These are phyloP conservation scores for Cirrhinus molitorella DNA, from an alignment of 2,797 vertebrate genomes.

Conservation along the genomic window DNA sequence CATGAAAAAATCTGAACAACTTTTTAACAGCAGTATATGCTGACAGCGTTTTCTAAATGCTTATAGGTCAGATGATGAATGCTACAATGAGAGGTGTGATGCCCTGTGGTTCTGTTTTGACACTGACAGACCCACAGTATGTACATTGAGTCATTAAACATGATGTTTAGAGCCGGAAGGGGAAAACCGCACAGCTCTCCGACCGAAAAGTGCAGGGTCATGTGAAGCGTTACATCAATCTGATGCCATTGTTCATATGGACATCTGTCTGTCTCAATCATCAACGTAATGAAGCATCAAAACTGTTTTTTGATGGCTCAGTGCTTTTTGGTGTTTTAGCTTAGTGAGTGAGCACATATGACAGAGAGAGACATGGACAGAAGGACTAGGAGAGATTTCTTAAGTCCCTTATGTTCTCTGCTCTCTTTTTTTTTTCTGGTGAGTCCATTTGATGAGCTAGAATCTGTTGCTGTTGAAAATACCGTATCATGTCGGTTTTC, in stretches of 20 bases:
- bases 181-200: background rate
- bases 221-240: slow-evolving; percentile 11
- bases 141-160: slow-evolving; percentile 43
- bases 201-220: slow-evolving; percentile 31
- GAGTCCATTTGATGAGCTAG: background rate
- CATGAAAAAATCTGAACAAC: background rate
- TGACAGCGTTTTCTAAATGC: background rate
- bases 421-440: background rate
- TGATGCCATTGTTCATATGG: slow-evolving; percentile 12
- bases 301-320: slow-evolving; percentile 1
- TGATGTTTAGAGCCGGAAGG: slow-evolving; percentile 11
- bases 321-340: background rate
- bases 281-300: slow-evolving; percentile 27
- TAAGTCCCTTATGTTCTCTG: slow-evolving; percentile 4
- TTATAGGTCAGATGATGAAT: slow-evolving; percentile 11
- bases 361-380: background rate
- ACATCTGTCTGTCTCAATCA: slow-evolving; percentile 29
- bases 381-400: background rate
- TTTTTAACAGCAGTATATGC: background rate
- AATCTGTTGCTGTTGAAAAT: slow-evolving; percentile 14
- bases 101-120: slow-evolving; percentile 8
- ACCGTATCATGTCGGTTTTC: background rate
- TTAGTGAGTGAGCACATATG: background rate
- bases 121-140: slow-evolving; percentile 33
- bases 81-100: background rate